phyloP scores from a whole-genome alignment of 1,140 invertebrate species.

The Zeugodacus cucurbitae region DNA sequence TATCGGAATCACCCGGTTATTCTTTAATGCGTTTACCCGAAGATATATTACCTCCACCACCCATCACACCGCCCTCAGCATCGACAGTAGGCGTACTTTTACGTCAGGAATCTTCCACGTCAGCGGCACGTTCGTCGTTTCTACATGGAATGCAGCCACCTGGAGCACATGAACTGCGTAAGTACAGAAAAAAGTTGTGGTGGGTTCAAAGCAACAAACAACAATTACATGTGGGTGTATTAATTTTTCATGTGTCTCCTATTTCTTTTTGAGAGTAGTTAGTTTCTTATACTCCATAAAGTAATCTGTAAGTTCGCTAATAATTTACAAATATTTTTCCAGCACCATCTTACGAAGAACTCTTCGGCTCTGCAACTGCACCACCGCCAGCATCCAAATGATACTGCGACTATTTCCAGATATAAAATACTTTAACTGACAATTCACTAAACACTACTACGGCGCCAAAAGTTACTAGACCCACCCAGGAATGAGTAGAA shows the following conservation, averaged over 20 bases:
- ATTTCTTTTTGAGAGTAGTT: not conserved
- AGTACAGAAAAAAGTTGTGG: constrained; percentile 35
- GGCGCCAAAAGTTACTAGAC: constrained; percentile 44
- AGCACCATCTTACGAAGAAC: constrained; percentile 63
- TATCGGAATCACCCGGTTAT: constrained; percentile 57
- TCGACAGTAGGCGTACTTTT: not conserved
- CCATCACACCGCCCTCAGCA: not conserved
- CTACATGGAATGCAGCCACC: constrained; percentile 41
- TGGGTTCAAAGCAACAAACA: too few relatives aligned
- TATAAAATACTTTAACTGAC: not conserved
- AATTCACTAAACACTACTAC: not conserved
- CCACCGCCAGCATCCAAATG: constrained; percentile 55
- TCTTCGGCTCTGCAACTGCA: constrained; percentile 57
- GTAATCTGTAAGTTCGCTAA: not conserved
- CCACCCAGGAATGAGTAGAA: constrained; percentile 38
- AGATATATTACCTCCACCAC: constrained; percentile 44
- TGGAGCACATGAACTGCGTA: constrained; percentile 57
- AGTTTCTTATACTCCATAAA: too few relatives aligned
- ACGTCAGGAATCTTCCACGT: constrained; percentile 33
- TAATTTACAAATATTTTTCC: not conserved
- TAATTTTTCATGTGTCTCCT: too few relatives aligned
- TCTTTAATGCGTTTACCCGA: constrained; percentile 47
- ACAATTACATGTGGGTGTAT: too few relatives aligned
- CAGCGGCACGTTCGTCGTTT: not conserved
- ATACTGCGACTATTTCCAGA: constrained; percentile 4